These are phyloP conservation scores for Athene cunicularia DNA, from an alignment of 2,113 vertebrate species.

Conservation along the genomic window DNA sequence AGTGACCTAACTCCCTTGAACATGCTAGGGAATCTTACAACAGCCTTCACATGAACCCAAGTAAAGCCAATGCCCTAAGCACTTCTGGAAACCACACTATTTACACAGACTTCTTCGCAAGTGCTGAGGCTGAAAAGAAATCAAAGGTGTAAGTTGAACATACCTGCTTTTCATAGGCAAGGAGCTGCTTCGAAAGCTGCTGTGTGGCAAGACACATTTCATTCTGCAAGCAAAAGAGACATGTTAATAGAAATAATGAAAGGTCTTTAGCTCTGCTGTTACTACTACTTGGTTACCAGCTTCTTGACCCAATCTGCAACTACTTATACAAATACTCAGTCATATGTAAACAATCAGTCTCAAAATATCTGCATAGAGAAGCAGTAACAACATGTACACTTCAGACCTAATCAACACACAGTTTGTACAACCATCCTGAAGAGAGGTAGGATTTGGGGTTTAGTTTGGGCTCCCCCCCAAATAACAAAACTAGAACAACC, in stretches of 20 bases:
- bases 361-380: background rate
- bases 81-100: background rate
- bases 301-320: background rate
- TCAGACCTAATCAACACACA: background rate
- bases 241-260: background rate
- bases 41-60: background rate
- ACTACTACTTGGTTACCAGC: background rate
- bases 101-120: background rate
- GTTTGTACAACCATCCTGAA: background rate
- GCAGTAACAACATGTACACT: background rate
- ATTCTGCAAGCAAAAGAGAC: constrained; percentile 80
- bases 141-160: background rate
- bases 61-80: background rate
- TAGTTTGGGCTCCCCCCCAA: background rate
- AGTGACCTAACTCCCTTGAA: background rate
- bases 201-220: constrained; percentile 98
- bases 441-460: background rate
- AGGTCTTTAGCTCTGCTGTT: background rate
- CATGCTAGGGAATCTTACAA: background rate
- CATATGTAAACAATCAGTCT: background rate
- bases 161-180: constrained; percentile 97
- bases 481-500: background rate
- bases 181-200: constrained; percentile 91
- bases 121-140: background rate
- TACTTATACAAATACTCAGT: background rate